phyloP scores from a whole-genome alignment of 2,797 vertebrate genomes.

The Parotocinclus haroldoi region DNA sequence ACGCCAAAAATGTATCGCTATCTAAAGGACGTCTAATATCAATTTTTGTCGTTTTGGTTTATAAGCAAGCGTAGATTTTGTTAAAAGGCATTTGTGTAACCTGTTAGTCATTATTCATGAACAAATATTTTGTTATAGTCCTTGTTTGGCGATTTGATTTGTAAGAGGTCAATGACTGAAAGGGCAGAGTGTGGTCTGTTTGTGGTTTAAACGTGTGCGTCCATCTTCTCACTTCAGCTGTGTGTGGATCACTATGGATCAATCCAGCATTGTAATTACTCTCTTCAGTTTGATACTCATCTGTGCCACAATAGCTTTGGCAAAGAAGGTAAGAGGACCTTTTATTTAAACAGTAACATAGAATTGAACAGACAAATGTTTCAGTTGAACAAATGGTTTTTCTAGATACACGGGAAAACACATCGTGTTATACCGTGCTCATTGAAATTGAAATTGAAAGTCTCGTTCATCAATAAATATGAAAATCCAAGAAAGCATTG shows the following conservation, averaged over 20 bases:
- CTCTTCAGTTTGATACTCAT: slow-evolving; percentile 58
- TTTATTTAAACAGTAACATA: not conserved
- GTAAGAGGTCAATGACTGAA: not conserved
- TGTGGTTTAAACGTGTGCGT: slow-evolving; percentile 43
- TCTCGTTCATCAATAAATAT: too few species aligned
- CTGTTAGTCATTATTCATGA: not conserved
- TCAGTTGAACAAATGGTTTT: too few species aligned
- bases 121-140: not conserved
- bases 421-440: too few species aligned
- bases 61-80: too few species aligned
- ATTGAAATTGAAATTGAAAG: too few species aligned
- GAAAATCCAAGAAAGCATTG: too few species aligned
- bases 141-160: not conserved
- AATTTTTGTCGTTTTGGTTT: too few species aligned
- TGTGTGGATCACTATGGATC: slow-evolving; percentile 52
- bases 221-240: slow-evolving; percentile 16
- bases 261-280: slow-evolving; percentile 37
- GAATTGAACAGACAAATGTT: too few species aligned
- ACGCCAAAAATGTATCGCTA: too few species aligned
- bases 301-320: slow-evolving; percentile 42
- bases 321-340: slow-evolving; percentile 42
- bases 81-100: not conserved
- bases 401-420: too few species aligned
- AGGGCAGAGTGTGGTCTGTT: not conserved
- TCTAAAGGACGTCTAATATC: too few species aligned